Base-by-base conservation (phyloP, 2,888 invertebrate species). In the Rhimphoctona megacephalus region DNA sequence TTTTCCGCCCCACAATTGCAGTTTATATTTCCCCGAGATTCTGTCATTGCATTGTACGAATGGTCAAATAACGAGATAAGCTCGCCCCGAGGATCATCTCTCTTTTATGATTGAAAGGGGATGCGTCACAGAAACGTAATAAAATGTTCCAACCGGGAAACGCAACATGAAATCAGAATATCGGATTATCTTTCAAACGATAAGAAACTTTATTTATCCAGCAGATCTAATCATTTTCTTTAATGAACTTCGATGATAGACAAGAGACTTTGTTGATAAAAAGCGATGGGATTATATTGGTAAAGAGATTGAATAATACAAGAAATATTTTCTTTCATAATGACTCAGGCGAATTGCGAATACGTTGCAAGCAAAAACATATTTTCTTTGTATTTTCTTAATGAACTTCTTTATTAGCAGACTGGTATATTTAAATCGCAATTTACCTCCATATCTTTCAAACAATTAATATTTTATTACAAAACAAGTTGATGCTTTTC, bases 11-110 rank as follows among this genome's bases (percentile, higher is more conserved):
- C 22, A 52, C 73, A 57, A 64, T 76, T 46, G 4, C 43, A 33
- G 19, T 46, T 43, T 30, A 46, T 57, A 79, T 54, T 57, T 52
- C n/a, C 39, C 64, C 54, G 57, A 69, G 64, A 17, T 36, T 69
- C 54, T 52, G 43, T 33, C 33, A n/a, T 79, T 66, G 46, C 33
- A 36, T 73, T 43, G 43, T 72, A 54, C 72, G 25, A 78, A 49
- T 46, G 33, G 8, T 46, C 52, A 14, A 64, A 76, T 76, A 52
- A 66, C 66, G 77, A 77, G 66, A 33, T 36, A 14, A 57, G 22
- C 33, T 57, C 25, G 73, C 57, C 39, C n/a, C 57, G 17, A 25
- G 39, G 52, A 57, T 74, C 73, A n/a, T 39, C 19, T 39, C 36
- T 49, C 36, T 73, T 74, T 39, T 57, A 17, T 57, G 73, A 74